phyloP scores from a whole-genome alignment of 2,797 vertebrate genomes.

The Chaenodraco wilsoni region DNA sequence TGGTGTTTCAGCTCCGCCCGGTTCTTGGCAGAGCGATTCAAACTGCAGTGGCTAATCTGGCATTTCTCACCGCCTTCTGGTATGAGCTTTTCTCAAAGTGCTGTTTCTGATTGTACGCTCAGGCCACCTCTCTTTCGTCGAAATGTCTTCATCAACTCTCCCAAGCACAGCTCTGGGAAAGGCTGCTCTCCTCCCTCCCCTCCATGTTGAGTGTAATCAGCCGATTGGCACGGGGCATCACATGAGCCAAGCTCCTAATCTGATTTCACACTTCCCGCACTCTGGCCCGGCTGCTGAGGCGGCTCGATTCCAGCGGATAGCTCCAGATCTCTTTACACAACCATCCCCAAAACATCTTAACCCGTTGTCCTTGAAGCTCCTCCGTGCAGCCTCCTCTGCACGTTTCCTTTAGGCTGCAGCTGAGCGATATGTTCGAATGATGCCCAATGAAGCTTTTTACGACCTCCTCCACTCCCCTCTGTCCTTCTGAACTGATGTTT shows the following conservation, averaged over 20 bases:
- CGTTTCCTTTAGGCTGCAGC: slow-evolving; percentile 42
- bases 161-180: slow-evolving; percentile 41
- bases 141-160: slow-evolving; percentile 24
- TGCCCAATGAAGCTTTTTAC: slow-evolving; percentile 57
- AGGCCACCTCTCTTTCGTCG: background rate
- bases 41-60: background rate
- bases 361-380: background rate
- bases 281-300: slow-evolving; percentile 67
- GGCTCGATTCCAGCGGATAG: slow-evolving; percentile 68
- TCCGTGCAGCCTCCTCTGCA: slow-evolving; percentile 1
- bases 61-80: too few species aligned
- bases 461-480: background rate
- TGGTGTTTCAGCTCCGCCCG: background rate
- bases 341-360: background rate
- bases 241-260: slow-evolving; percentile 82
- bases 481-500: slow-evolving; percentile 69
- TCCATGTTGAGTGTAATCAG: slow-evolving; percentile 81
- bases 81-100: too few species aligned
- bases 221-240: slow-evolving; percentile 80
- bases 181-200: slow-evolving; percentile 42
- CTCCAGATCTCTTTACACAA: slow-evolving; percentile 37
- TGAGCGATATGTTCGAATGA: slow-evolving; percentile 63
- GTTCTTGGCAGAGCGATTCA: background rate
- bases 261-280: slow-evolving; percentile 83
- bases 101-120: background rate